These are phyloP conservation scores for Eupsittula cactorum DNA, from an alignment of 2,113 vertebrate genomes.

Conservation along the genomic window DNA sequence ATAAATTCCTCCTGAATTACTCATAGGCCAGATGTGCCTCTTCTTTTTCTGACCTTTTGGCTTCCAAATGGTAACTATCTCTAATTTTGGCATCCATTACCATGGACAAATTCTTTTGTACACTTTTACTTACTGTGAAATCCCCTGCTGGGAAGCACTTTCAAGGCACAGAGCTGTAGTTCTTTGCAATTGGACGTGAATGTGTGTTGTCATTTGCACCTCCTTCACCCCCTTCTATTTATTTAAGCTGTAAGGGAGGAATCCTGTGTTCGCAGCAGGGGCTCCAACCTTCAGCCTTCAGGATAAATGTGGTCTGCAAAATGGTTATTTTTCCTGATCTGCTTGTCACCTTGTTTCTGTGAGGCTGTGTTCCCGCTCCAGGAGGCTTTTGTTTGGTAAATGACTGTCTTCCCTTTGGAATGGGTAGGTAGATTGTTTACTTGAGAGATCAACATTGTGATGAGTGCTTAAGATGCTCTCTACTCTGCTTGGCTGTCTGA, in stretches of 20 bases:
- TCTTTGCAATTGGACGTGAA: background rate
- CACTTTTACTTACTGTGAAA: background rate
- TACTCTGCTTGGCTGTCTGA: background rate
- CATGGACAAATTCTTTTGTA: background rate
- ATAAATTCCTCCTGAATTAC: conserved; percentile 51
- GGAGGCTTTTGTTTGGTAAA: background rate
- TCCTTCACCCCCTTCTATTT: background rate
- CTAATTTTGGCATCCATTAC: conserved; percentile 22
- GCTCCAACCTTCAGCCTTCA: background rate
- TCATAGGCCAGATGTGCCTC: conserved; percentile 53
- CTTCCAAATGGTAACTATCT: conserved; percentile 4
- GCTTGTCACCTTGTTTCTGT: background rate
- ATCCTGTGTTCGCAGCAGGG: background rate
- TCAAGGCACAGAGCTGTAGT: background rate
- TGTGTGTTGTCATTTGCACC: background rate
- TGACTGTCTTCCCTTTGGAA: background rate
- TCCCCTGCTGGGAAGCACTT: background rate
- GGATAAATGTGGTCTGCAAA: background rate
- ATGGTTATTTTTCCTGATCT: background rate
- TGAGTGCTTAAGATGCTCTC: background rate
- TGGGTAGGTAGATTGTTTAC: background rate
- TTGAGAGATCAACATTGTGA: background rate
- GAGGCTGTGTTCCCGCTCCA: background rate
- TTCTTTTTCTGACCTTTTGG: conserved; percentile 46
- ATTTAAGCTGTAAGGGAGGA: background rate